Base-by-base conservation (phyloP, 2,797 vertebrate species). In the Geotrypetes seraphini region DNA sequence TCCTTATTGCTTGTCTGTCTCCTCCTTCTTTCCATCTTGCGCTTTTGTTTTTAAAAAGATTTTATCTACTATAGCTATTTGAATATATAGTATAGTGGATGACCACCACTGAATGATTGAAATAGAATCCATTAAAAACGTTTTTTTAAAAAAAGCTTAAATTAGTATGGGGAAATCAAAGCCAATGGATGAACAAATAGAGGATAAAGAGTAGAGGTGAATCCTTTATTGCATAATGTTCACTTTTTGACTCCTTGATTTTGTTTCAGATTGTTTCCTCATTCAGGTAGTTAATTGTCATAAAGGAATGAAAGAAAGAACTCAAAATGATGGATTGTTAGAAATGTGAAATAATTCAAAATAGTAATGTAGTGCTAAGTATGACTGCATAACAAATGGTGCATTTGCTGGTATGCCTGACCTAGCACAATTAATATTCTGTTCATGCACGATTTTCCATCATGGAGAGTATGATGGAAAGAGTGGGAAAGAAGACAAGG, bases 311-410 rank as follows among this genome's bases (percentile, higher is more conserved):
- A 53, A 40, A 51, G 26, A 34, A 55, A 43, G 37, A 49, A 64
- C 65, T 34, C 36, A 33, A 53, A 61, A 51, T 63, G 68, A 75
- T 73, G 60, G 66, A 76, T 69, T 54, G 64, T 53, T 70, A 66
- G 71, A 81, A 76, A 73, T 64, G 63, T 53, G 69, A 60, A 74
- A 75, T 67, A 57, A 66, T 80, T 73, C 73, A 76, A 80, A 84
- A 82, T 81, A 80, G 81, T 81, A 85, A 85, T 81, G 73, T 74
- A 73, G 75, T 53, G 63, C 65, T 67, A 70, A 77, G 81, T 76
- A 75, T 79, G 73, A 78, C 69, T 71, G 75, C 65, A 57, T 77
- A 83, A 79, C 75, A 85, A 80, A 79, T 67, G 78, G 61, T 69
- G 82, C 69, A 68, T 86, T 79, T 73, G 62, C 66, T 61, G 47